Base-by-base conservation (phyloP, 2,797 vertebrate genomes). In the Paedocypris micromegethes region DNA sequence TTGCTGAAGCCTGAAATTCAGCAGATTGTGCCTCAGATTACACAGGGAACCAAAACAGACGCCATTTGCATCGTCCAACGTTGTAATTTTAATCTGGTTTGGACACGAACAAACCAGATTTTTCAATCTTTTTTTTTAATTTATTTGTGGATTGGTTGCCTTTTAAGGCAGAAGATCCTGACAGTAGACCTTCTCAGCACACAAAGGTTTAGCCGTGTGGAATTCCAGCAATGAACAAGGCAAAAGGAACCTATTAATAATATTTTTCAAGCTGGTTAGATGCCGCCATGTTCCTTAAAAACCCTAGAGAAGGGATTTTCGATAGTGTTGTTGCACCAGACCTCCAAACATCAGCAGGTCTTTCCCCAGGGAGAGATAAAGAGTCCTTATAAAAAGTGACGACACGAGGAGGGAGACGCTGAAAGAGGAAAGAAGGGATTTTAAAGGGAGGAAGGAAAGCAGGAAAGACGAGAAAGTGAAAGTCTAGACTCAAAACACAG, bases 101-200 rank as follows among this genome's bases (percentile, higher is more conserved):
- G 23, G 23, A 23, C 23, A 23, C 23, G 23, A 23, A 23, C 23
- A 23, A 23, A 23, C 23, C 23, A 23, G 23, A 23, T 23, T 23
- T 23, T 23, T 23, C 23, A 23, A 23, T 23, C 23, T 23, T 23
- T 23, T 23, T 23, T 23, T 23, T 23, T 64, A 45, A 45, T 9
- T 47, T 57, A 40, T 63, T 72, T 75, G 82, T 83, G 84, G 82
- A 84, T 83, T 86, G 85, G 4, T 53, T 83, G 83, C 91, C 89
- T 92, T 92, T 91, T 91, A 92, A 87, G 90, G 92, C 80, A 84
- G 74, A 65, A 74, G 82, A 79, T 92, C 90, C 91, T 90, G 86
- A 92, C 84, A 88, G 83, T 78, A 76, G 86, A 83, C 83, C 71
- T 73, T 40, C 62, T 83, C 88, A 83, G 64, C 4, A 72, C 23